phyloP scores from a whole-genome alignment of 2,797 vertebrate species.

The Phoeniculus purpureus region DNA sequence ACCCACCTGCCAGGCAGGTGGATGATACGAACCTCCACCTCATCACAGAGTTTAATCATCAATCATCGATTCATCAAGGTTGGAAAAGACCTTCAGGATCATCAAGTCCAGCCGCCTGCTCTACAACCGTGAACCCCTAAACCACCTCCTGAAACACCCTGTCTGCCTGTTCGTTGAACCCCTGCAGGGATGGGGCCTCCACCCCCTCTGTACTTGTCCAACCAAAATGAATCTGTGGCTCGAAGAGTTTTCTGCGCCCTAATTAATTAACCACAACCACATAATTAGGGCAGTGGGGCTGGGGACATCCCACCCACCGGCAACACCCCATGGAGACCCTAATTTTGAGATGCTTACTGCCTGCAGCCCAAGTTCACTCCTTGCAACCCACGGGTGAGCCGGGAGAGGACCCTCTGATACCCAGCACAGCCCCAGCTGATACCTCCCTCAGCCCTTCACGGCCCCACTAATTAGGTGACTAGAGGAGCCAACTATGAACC shows the following conservation, averaged over 20 bases:
- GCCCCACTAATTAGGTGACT: background rate
- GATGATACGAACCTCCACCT: background rate
- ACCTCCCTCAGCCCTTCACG: background rate
- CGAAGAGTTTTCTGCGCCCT: background rate
- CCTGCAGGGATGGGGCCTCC: too few relatives aligned
- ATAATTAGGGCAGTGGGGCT: background rate
- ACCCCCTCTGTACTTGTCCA: background rate
- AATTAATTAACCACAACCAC: background rate
- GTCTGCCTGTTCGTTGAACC: too few relatives aligned
- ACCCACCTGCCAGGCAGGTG: accelerated
- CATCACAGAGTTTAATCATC: background rate
- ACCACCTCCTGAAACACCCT: too few relatives aligned
- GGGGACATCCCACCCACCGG: accelerated
- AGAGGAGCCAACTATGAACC: background rate
- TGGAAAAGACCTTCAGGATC: too few relatives aligned
- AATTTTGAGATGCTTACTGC: background rate
- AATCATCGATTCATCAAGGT: too few relatives aligned
- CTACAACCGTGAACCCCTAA: too few relatives aligned
- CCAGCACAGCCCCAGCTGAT: accelerated
- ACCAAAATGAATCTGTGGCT: background rate
- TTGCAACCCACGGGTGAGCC: background rate
- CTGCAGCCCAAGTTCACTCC: too few relatives aligned
- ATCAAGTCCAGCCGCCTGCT: too few relatives aligned
- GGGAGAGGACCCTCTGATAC: background rate
- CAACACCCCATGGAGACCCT: background rate